Conservation (phyloP, 2,888 invertebrate genomes). For the Drosophila nr. fundita region DNA sequence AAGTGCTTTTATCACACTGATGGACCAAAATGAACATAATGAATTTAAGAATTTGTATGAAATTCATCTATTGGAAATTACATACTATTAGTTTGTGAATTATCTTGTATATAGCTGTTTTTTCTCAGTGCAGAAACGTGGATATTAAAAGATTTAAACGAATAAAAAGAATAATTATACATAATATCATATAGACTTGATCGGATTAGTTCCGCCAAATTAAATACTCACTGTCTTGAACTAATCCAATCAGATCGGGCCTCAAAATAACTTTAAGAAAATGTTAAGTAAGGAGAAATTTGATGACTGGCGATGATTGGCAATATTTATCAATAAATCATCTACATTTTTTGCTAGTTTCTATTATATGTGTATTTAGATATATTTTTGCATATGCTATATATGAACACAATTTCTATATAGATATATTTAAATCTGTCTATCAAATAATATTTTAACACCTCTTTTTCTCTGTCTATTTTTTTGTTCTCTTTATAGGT, state of each 20-base stretch:
- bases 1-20: not conserved
- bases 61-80: not conserved
- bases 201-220: not conserved
- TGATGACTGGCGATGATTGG: constrained; percentile 7
- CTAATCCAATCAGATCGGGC: not conserved
- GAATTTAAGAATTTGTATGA: not conserved
- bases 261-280: not conserved
- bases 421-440: constrained; percentile 13
- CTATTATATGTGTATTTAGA: constrained; percentile 27
- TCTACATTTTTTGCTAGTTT: constrained; percentile 9
- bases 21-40: not conserved
- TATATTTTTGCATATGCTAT: constrained; percentile 23
- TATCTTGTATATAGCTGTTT: not conserved
- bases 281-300: not conserved
- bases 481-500: constrained; percentile 34
- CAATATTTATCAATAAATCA: constrained; percentile 53
- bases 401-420: constrained; percentile 6
- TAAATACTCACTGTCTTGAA: constrained; percentile 3
- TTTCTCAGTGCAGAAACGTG: not conserved
- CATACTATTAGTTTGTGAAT: not conserved
- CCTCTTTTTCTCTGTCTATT: constrained; percentile 11
- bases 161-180: not conserved
- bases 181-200: not conserved
- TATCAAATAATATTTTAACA: constrained; percentile 22
- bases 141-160: not conserved